Conservation (phyloP, 2,888 invertebrate genomes). For the Philereme vetulata region DNA sequence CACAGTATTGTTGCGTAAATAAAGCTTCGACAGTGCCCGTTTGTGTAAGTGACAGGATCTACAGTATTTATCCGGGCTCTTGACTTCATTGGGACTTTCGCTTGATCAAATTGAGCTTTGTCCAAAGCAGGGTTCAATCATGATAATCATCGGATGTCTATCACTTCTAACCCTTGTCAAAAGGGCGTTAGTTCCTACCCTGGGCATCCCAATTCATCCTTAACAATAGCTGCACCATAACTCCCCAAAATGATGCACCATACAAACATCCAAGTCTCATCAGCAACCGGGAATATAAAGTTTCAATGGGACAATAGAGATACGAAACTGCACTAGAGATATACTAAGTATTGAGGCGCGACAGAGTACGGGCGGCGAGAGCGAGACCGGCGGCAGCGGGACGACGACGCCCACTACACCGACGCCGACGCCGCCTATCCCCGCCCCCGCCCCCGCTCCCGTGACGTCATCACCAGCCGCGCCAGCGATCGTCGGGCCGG, state of each 20-base stretch:
- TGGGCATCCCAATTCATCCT: conserved; percentile 15
- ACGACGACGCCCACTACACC: conserved; percentile 60
- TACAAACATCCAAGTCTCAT: conserved; percentile 1
- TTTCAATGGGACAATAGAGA: background rate
- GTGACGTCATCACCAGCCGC: conserved; percentile 26
- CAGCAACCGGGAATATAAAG: background rate
- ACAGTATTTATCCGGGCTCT: conserved; percentile 42
- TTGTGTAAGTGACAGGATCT: conserved; percentile 57
- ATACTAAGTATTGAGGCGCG: conserved; percentile 65
- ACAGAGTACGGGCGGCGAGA: conserved; percentile 65
- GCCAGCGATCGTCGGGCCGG: conserved; percentile 49
- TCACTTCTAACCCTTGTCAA: background rate
- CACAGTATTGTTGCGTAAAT: conserved; percentile 36
- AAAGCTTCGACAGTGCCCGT: conserved; percentile 33
- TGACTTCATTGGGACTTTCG: conserved; percentile 22
- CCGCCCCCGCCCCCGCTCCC: conserved; percentile 44
- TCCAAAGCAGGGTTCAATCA: conserved; percentile 8
- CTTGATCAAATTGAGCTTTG: conserved; percentile 30
- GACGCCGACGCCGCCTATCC: conserved; percentile 46
- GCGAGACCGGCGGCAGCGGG: conserved; percentile 40
- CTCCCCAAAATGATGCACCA: conserved; percentile 9
- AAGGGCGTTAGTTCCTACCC: background rate
- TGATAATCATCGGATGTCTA: no score
- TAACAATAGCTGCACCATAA: conserved; percentile 14
- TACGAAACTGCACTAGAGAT: conserved; percentile 3